These are phyloP conservation scores for Apostichopus japonicus DNA, from an alignment of 35 echinoderm and acorn worm genomes.

Conservation along the genomic window DNA sequence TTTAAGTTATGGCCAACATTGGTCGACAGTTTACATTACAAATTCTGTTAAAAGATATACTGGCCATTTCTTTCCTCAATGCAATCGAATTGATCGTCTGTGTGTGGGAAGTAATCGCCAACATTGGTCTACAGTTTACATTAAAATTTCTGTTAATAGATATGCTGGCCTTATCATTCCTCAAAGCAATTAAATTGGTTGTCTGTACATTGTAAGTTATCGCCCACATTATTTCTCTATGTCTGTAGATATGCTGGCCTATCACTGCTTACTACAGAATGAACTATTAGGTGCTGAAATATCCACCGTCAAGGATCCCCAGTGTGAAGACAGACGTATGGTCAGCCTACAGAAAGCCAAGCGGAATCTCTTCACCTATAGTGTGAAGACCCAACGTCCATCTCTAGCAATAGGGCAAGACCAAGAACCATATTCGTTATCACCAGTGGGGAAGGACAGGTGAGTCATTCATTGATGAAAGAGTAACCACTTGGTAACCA, in stretches of 20 bases:
- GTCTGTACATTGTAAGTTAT: no score
- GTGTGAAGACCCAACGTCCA: constrained; percentile 78
- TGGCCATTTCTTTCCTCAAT: no score
- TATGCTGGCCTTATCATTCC: no score
- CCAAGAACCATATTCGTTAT: constrained; percentile 86
- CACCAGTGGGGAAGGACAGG: constrained; percentile 97
- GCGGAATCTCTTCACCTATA: constrained; percentile 89
- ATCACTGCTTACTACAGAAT: constrained; percentile 97
- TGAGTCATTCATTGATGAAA: neutral
- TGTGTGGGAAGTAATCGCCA: no score
- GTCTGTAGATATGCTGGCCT: constrained; percentile 82
- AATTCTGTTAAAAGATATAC: no score
- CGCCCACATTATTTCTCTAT: neutral
- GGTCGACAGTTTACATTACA: no score
- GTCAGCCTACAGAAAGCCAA: constrained; percentile 83
- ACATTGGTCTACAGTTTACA: no score
- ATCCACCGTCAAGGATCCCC: constrained; percentile 95
- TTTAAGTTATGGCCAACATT: no score
- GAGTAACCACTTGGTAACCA: neutral
- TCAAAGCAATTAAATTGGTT: no score
- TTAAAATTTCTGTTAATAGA: no score
- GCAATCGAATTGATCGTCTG: no score
- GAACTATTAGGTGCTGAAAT: constrained; percentile 93
- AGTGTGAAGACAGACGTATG: constrained; percentile 95
- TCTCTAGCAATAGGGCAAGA: constrained; percentile 65